Evolutionary conservation across 2,113 vertebrate species (phyloP), one percentile per base, ranked within the genome.

Genomic region (Gorsachius goisagi): DNA sequence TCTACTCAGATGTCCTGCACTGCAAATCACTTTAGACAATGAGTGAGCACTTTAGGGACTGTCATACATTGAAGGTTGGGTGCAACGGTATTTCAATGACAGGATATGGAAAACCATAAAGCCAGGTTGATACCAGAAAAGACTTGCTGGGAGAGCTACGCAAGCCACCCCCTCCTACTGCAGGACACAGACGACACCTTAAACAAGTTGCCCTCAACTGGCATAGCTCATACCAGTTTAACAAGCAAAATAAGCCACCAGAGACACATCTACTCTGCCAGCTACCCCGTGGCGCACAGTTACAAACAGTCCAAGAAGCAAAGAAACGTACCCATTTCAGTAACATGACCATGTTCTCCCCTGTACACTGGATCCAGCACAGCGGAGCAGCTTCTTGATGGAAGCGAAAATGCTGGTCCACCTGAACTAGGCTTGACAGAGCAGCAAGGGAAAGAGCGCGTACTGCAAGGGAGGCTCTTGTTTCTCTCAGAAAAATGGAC

Each of bases 101-200:
- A 90, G 85, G 71, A 91, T 44, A 64, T 47, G 63, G 71, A 55
- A 80, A 91, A 62, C 24, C 83, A 85, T 39, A 75, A 56, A 35
- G 27, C 33, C 41, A 81, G 35, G 44, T 2, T 83, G 90, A 62
- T 59, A 47, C 6, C 45, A 27, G 67, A 44, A 90, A 27, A 80
- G 33, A 77, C 41, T 9, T 78, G 52, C 69, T 72, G 60, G 64
- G 30, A 89, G 41, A 84, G 24, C 30, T 60, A 15, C 3, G 50
- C 35, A 19, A 84, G 68, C 21, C 66, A 67, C 6, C 23, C 23
- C 6, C 26, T 86, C 44, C 50, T 47, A 11, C 37, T 20, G 63
- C 64, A 81, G 52, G 64, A 90, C 23, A 62, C n/a, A 83, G 33
- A 21, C 20, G 24, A 89, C 21, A 55, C 49, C 41, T 79, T 20